phyloP scores from a whole-genome alignment of 2,797 vertebrate species.

The Vespertilio murinus region DNA sequence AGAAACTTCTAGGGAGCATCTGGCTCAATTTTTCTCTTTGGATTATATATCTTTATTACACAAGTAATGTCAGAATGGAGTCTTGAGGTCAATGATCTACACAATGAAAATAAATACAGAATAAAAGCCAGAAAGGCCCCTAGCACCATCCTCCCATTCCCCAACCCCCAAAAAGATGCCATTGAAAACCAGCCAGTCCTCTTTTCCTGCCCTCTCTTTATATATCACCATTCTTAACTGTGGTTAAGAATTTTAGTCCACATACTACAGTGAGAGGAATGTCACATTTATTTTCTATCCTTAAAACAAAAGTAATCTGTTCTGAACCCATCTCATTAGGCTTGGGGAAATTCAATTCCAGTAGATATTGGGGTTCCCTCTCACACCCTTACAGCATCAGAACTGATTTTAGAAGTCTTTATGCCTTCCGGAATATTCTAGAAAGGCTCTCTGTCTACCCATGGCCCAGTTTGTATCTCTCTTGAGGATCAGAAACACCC shows the following conservation, averaged over 20 bases:
- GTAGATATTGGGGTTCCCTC: neutral
- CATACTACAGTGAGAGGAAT: neutral
- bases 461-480: neutral
- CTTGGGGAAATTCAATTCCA: neutral
- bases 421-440: slow-evolving; percentile 5
- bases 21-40: neutral
- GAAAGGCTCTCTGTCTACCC: neutral
- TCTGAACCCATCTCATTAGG: neutral
- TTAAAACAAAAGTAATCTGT: neutral
- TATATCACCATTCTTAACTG: neutral
- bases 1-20: neutral
- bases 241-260: neutral
- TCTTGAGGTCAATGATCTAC: neutral
- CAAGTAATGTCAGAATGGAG: neutral
- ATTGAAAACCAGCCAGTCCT: neutral
- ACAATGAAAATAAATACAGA: neutral
- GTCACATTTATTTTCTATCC: neutral
- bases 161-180: neutral
- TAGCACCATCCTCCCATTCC: neutral
- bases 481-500: neutral
- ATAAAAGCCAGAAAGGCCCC: neutral
- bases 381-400: neutral
- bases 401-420: neutral
- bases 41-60: neutral
- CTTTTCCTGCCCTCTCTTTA: neutral